These are phyloP conservation scores for Drosophila carrolli DNA, from an alignment of 1,140 invertebrate genomes.

Conservation along the genomic window DNA sequence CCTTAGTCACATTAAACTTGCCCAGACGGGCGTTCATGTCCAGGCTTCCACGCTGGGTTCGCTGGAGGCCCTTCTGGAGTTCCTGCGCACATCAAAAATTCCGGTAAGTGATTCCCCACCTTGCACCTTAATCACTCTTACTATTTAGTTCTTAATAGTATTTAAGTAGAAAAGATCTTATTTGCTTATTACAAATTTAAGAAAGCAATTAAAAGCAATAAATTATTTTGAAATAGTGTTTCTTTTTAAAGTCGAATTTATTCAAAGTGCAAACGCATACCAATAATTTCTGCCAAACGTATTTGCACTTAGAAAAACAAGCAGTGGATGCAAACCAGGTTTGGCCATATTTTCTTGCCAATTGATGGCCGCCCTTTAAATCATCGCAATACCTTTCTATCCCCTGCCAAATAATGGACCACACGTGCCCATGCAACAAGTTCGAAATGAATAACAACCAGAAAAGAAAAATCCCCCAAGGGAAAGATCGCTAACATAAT, in stretches of 20 bases:
- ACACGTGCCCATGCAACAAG: constrained; percentile 18
- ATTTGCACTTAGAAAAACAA: background rate
- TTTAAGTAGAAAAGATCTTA: no score
- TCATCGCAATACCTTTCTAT: background rate
- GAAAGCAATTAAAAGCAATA: no score
- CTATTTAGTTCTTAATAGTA: no score
- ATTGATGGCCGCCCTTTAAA: background rate
- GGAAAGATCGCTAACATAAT: constrained; percentile 43
- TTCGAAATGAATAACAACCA: constrained; percentile 15
- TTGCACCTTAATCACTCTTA: no score
- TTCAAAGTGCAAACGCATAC: background rate
- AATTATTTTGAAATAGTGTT: no score
- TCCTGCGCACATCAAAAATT: constrained; percentile 97
- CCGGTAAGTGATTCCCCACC: constrained; percentile 88
- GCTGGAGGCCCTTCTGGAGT: constrained; percentile 98
- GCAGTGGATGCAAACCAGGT: background rate
- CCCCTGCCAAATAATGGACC: constrained; percentile 1
- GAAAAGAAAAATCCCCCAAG: constrained; percentile 12
- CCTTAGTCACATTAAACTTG: constrained; percentile 95
- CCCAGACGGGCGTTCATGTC: constrained; percentile 97
- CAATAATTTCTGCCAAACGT: background rate
- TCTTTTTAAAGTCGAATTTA: no score
- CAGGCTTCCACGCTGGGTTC: constrained; percentile 99
- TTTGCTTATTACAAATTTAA: no score
- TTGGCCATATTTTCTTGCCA: background rate